Percentiles rank a stretch among this genome's conserved stretches.
phyloP scores from a whole-genome alignment of 2,113 vertebrate species.

The Rissa tridactyla region DNA sequence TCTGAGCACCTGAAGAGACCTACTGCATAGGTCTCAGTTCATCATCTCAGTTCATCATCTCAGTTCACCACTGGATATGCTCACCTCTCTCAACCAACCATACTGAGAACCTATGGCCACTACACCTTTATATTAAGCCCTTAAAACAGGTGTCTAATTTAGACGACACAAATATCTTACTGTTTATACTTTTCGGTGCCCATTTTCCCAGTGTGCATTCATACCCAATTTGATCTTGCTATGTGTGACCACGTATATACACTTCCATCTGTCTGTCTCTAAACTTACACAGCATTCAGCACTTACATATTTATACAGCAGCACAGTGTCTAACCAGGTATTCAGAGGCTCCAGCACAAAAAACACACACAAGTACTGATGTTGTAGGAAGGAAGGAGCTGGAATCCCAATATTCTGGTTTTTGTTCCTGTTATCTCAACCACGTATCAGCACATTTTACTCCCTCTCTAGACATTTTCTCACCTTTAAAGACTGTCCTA shows the following conservation, averaged over 20 bases:
- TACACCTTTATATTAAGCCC: background rate
- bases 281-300: background rate
- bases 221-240: background rate
- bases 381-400: background rate
- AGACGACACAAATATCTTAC: background rate
- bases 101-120: background rate
- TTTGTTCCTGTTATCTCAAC: background rate
- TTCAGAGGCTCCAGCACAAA: background rate
- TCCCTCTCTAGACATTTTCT: background rate
- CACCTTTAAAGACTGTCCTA: background rate
- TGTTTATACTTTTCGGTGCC: background rate
- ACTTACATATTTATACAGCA: background rate
- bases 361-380: background rate
- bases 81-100: background rate
- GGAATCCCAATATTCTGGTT: background rate
- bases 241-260: background rate
- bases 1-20: background rate
- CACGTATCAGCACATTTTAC: background rate
- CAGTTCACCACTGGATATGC: background rate
- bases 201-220: background rate
- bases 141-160: background rate
- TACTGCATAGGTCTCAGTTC: background rate
- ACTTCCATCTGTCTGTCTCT: background rate
- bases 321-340: accelerated
- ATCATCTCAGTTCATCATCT: background rate